Base-by-base conservation (phyloP, 2,888 invertebrate genomes). In the Agonopterix subpropinquella region DNA sequence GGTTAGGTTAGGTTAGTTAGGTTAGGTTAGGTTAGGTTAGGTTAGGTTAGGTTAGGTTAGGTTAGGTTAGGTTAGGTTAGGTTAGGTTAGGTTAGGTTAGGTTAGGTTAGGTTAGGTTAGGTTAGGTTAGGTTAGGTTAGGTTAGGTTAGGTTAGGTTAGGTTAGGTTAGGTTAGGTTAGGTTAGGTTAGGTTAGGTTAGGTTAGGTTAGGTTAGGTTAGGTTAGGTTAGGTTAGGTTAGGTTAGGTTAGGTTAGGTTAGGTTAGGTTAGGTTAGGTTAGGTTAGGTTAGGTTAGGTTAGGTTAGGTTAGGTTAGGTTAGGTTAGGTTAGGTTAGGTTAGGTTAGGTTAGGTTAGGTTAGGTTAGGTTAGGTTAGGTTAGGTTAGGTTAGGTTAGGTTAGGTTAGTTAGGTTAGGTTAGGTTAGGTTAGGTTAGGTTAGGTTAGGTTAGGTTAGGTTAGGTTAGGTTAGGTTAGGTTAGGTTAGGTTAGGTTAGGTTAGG, bases 271-370 rank as follows among this genome's bases (percentile, higher is more conserved):
- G 52, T 51, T 50, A 53, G 59, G 54, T 56, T 54, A 57, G 59
- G 54, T 54, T 52, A 50, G 53, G 54, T 50, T 53, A 47, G 56
- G 52, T 53, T 51, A 53, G 55, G 58, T 53, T 54, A 51, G 55
- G 53, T 55, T 54, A 53, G 57, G 57, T 53, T 57, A 52, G 53
- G 54, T 54, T 57, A 54, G 55, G 55, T 53, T 57, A 54, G 57
- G 57, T 55, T 56, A 50, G 54, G 54, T 55, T 53, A 52, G 52
- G 51, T 53, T 55, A 52, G 53, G 53, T 53, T 53, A 51, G 53
- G 54, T 53, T 53, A 51, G 51, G 48, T 50, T 50, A 50, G 52
- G 50, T 52, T 52, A 52, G 51, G 53, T 52, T 51, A 51, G 53
- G 52, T 53, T 53, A 49, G 53, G 53, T 51, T 53, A 49, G 51